phyloP scores from a whole-genome alignment of 1,140 invertebrate genomes.

The Riptortus pedestris region DNA sequence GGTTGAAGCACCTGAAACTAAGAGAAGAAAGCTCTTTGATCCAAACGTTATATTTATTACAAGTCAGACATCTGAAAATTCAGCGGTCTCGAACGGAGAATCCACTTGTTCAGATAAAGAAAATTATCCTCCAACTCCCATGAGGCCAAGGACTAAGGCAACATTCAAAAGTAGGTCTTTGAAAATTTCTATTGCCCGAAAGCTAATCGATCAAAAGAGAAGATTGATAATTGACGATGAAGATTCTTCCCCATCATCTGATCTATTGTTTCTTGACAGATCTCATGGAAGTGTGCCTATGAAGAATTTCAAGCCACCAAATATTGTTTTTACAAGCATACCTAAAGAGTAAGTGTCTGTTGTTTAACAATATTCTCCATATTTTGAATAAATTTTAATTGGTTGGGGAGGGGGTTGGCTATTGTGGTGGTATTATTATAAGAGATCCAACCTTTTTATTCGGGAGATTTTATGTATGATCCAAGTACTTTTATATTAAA shows the following conservation, averaged over 20 bases:
- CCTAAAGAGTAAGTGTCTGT: too few relatives aligned
- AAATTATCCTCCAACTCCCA: background rate
- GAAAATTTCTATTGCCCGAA: background rate
- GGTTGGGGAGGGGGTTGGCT: too few relatives aligned
- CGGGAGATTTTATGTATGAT: too few relatives aligned
- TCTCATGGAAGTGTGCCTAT: background rate
- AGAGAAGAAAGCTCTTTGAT: slow-evolving; percentile 20
- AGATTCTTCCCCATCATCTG: background rate
- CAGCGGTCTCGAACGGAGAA: background rate
- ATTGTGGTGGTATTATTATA: too few relatives aligned
- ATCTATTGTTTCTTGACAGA: background rate
- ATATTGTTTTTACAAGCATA: background rate
- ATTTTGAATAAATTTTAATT: too few relatives aligned
- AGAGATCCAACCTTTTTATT: too few relatives aligned
- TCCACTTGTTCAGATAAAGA: too few relatives aligned
- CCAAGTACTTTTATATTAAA: too few relatives aligned
- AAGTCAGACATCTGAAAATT: background rate
- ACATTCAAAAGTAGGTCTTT: background rate
- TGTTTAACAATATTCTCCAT: too few relatives aligned
- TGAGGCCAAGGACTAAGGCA: background rate
- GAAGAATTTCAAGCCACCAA: background rate
- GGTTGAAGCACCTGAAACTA: too few relatives aligned
- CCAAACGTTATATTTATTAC: background rate
- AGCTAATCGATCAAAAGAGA: background rate
- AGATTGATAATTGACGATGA: background rate